Base-by-base conservation (phyloP, 2,888 invertebrate genomes). In the Hydrotaea cyrtoneurina region DNA sequence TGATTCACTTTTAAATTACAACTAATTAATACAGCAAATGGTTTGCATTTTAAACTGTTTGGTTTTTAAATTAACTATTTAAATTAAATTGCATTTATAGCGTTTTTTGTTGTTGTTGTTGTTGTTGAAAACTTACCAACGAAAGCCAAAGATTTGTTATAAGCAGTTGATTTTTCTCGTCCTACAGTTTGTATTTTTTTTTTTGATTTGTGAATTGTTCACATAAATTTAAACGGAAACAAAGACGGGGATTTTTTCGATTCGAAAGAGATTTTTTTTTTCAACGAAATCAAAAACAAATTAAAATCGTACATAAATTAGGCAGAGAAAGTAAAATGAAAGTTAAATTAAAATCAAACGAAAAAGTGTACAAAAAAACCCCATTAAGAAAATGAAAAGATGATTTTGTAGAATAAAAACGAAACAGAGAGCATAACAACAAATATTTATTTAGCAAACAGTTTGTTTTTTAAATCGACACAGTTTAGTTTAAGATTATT, bases 101-200 rank as follows among this genome's bases (percentile, higher is more conserved):
- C 69, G n/a, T 75, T 39, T 39, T 74, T 82, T 23, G 46, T 50
- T 78, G 57, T 69, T 69, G 13, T 64, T 59, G 26, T 80, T 85
- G 92, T 93, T 55, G 46, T 93, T 93, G 89, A 80, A 88, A 91
- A 96, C 96, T 97, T 96, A 96, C 97, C 96, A 97, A 96, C 94
- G 96, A 96, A 95, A 97, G 96, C 97, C 97, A 97, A 94, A 97
- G 96, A 95, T 97, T 97, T 94, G 97, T 96, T 94, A 97, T 96
- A 94, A 97, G 96, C 94, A 97, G 96, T 95, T 97, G 97, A 95
- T 97, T 97, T 96, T 97, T 97, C 96, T 97, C 97, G 95, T 97
- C 97, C 97, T 97, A 96, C 95, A 79, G 71, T 83, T 74, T n/a
- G n/a, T n/a, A n/a, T n/a, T n/a, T n/a, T 57, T 43, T 69, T 64